phyloP scores from a whole-genome alignment of 2,888 invertebrate genomes.

The Morpho deidamia region DNA sequence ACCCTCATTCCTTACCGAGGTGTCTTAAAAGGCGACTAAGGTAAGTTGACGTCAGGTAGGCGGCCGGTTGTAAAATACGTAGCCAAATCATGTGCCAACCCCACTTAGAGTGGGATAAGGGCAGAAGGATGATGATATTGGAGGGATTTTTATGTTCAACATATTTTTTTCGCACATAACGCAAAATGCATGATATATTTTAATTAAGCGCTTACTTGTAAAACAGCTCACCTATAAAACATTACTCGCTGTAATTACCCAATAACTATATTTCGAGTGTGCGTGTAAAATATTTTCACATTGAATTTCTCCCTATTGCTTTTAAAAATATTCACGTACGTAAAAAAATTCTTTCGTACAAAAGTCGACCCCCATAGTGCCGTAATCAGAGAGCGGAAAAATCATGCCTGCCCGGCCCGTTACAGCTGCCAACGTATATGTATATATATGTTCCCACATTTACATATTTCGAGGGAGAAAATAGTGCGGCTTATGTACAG shows the following conservation, averaged over 20 bases:
- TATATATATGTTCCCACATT: constrained; percentile 5
- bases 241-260: not conserved
- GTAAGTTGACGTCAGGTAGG: too few species aligned
- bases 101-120: too few species aligned
- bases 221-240: too few species aligned
- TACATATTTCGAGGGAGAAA: constrained; percentile 10
- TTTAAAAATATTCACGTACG: constrained; percentile 28
- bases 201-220: too few species aligned
- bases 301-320: constrained; percentile 12
- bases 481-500: constrained; percentile 3
- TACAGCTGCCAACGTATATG: constrained; percentile 4
- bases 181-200: too few species aligned
- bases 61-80: too few species aligned
- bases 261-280: not conserved
- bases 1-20: too few species aligned
- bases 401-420: constrained; percentile 29
- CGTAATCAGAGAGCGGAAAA: constrained; percentile 34
- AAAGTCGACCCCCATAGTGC: constrained; percentile 28
- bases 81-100: too few species aligned
- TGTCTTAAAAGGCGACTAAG: too few species aligned
- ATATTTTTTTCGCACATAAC: too few species aligned
- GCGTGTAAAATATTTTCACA: constrained; percentile 11
- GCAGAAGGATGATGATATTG: too few species aligned
- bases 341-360: constrained; percentile 26
- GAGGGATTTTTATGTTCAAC: too few species aligned